Conservation (phyloP, 92 coral and sea anemone genomes). For the Heliopora coerulea region DNA sequence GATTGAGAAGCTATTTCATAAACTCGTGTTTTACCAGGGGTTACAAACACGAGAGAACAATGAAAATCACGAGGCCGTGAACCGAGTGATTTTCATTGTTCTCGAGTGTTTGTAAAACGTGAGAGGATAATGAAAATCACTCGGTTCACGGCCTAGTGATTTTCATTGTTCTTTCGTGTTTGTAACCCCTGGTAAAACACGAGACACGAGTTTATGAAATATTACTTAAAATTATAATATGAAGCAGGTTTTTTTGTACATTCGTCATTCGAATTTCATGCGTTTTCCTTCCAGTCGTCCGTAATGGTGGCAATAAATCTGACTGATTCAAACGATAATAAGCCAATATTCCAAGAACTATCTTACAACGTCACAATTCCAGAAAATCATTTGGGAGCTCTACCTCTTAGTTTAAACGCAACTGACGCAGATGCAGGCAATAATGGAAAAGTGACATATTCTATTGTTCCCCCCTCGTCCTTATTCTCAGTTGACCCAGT, state of each 20-base stretch:
- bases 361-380: constrained; percentile 62
- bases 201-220: too few species aligned
- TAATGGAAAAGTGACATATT: constrained; percentile 50
- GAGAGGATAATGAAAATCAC: too few species aligned
- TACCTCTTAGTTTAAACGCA: constrained; percentile 57
- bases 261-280: not conserved
- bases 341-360: constrained; percentile 59
- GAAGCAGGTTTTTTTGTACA: not conserved
- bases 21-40: too few species aligned
- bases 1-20: too few species aligned
- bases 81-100: too few species aligned
- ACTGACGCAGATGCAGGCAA: constrained; percentile 73
- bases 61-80: too few species aligned
- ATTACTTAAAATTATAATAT: too few species aligned
- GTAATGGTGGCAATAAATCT: constrained; percentile 53
- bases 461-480: constrained; percentile 44
- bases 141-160: too few species aligned
- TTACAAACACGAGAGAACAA: too few species aligned
- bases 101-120: too few species aligned
- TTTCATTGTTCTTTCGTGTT: too few species aligned
- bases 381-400: constrained; percentile 61
- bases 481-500: constrained; percentile 51
- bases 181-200: too few species aligned
- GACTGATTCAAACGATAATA: constrained; percentile 70
- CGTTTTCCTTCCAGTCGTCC: constrained; percentile 36